phyloP scores from a whole-genome alignment of 1,140 invertebrate genomes.

The Mycetomoellerius zeteki region DNA sequence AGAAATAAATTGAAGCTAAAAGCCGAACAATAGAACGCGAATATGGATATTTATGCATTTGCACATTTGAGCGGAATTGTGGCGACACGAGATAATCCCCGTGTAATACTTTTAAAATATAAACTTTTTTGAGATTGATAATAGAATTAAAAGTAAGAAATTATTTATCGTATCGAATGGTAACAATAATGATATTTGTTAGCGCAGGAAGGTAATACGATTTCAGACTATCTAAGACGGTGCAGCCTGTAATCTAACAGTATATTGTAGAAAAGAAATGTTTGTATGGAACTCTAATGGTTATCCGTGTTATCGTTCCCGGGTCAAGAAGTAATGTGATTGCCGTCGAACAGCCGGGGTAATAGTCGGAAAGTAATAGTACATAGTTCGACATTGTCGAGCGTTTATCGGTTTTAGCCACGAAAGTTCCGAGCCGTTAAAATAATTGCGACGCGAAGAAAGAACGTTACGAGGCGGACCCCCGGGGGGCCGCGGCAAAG shows the following conservation, averaged over 20 bases:
- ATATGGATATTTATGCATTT: background rate
- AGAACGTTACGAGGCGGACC: conserved; percentile 20
- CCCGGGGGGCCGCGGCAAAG: background rate
- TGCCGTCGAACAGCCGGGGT: conserved; percentile 42
- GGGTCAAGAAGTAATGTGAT: conserved; percentile 54
- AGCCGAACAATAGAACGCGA: background rate
- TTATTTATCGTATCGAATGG: conserved; percentile 3
- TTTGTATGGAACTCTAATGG: conserved; percentile 34
- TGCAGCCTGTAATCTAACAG: background rate
- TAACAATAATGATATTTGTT: background rate
- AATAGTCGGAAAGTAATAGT: conserved; percentile 59
- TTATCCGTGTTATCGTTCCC: conserved; percentile 49
- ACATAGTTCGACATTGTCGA: conserved; percentile 53
- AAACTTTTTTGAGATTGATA: background rate
- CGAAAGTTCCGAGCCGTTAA: conserved; percentile 51
- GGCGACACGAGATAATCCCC: background rate
- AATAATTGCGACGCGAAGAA: conserved; percentile 46
- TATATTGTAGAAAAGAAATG: conserved; percentile 33
- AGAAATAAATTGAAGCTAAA: conserved; percentile 48
- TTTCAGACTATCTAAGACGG: background rate
- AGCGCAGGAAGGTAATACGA: background rate
- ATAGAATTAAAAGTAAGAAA: background rate
- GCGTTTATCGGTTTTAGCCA: conserved; percentile 54
- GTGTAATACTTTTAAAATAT: background rate
- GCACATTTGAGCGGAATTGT: background rate